phyloP scores from a whole-genome alignment of 2,888 invertebrate species.

The Ellobium chinense region DNA sequence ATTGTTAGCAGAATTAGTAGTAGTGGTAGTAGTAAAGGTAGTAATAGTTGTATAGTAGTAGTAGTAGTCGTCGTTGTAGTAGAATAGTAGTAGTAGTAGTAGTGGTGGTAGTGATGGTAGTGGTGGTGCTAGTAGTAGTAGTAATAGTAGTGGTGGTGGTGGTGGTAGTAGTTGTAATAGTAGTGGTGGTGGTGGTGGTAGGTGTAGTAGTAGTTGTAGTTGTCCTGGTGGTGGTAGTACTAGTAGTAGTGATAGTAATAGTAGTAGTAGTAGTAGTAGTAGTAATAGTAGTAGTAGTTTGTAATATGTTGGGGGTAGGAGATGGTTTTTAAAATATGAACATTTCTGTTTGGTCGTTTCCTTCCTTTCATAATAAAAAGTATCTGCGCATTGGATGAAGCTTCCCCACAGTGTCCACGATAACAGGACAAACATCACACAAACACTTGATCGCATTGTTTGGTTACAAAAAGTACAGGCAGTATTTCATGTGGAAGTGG shows the following conservation, averaged over 20 bases:
- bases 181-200: constrained; percentile 1
- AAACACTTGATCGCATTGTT: too few relatives aligned
- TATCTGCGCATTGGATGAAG: too few relatives aligned
- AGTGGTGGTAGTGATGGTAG: constrained; percentile 28
- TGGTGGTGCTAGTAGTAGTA: constrained; percentile 22
- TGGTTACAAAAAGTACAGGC: too few relatives aligned
- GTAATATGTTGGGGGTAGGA: neutral
- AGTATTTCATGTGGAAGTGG: too few relatives aligned
- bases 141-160: constrained; percentile 23
- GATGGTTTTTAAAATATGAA: too few relatives aligned
- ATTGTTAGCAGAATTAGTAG: constrained; percentile 16
- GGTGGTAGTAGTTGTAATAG: constrained; percentile 20
- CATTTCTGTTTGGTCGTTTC: too few relatives aligned
- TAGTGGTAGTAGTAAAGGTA: constrained; percentile 25
- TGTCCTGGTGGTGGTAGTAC: neutral
- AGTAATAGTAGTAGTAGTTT: constrained; percentile 10
- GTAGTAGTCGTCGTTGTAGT: constrained; percentile 5
- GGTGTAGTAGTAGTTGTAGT: constrained; percentile 7
- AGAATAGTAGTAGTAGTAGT: constrained; percentile 28
- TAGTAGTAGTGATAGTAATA: constrained; percentile 4
- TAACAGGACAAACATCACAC: too few relatives aligned
- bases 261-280: constrained; percentile 13
- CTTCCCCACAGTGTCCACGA: too few relatives aligned
- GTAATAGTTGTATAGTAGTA: constrained; percentile 1
- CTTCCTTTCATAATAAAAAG: too few relatives aligned